Evolutionary conservation across 1,140 invertebrate species (phyloP).

Genomic region (Leptinotarsa lineolata): DNA sequence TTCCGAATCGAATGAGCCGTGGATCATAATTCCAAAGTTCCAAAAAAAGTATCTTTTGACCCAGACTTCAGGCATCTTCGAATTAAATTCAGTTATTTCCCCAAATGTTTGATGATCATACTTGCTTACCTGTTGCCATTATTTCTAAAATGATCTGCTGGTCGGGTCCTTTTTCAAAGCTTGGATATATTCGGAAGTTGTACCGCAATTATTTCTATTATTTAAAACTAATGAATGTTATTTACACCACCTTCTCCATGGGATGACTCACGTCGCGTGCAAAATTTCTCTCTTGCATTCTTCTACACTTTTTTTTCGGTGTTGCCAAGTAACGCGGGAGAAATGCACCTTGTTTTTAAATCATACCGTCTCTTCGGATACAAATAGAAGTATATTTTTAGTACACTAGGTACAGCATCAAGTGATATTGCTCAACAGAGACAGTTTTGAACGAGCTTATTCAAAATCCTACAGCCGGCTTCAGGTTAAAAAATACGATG

Average conservation of each 20-base stretch:
- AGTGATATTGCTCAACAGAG: constrained; percentile 25
- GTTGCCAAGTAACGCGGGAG: constrained; percentile 36
- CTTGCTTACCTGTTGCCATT: too few species aligned
- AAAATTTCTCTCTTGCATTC: constrained; percentile 1
- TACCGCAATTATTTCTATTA: too few species aligned
- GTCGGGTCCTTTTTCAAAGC: too few species aligned
- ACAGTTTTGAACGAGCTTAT: constrained; percentile 26
- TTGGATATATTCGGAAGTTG: too few species aligned
- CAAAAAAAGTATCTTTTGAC: too few species aligned
- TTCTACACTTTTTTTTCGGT: constrained; percentile 16
- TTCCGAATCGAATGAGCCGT: too few species aligned
- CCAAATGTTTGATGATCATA: too few species aligned
- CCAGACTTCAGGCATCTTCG: too few species aligned
- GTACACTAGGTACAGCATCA: constrained; percentile 32
- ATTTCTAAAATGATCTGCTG: too few species aligned
- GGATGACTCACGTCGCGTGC: constrained; percentile 14
- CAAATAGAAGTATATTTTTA: constrained; percentile 48
- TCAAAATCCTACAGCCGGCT: neutral
- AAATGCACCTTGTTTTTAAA: constrained; percentile 49
- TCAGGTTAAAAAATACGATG: neutral
- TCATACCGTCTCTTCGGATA: constrained; percentile 33
- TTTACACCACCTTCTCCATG: neutral
- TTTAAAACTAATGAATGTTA: neutral
- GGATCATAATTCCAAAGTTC: too few species aligned
- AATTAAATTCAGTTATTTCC: too few species aligned